Percentiles rank a stretch among this genome's conserved stretches.
Conservation (phyloP, 2,113 vertebrate genomes). For the Melanocharis versteri region DNA sequence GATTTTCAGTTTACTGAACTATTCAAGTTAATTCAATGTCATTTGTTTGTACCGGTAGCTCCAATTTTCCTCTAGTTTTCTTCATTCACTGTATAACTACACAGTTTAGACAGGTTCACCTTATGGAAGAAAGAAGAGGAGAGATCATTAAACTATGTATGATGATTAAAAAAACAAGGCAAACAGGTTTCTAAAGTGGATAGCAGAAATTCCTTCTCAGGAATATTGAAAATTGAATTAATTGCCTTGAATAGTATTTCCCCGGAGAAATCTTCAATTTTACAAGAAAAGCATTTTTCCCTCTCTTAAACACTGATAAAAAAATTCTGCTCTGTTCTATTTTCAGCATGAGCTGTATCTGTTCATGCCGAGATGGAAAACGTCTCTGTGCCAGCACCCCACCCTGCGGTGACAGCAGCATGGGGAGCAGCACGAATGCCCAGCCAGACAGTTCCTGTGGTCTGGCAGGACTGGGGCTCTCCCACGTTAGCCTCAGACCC, state of each 20-base stretch:
- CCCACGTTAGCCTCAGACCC: neutral
- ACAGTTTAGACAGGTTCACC: neutral
- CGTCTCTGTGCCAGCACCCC: neutral
- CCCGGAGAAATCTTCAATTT: neutral
- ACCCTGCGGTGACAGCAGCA: rapidly evolving
- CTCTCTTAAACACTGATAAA: neutral
- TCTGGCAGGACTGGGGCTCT: neutral
- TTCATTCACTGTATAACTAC: neutral
- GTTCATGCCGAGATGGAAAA: neutral
- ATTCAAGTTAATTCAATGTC: neutral
- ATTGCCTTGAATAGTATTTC: neutral
- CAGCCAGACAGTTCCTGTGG: rapidly evolving
- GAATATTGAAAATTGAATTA: neutral
- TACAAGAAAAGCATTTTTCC: neutral
- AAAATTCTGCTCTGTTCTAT: neutral
- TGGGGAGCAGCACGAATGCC: rapidly evolving
- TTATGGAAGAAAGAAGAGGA: neutral
- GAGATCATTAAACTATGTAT: neutral
- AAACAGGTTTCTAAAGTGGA: neutral
- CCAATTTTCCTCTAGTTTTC: neutral
- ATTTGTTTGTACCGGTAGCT: neutral
- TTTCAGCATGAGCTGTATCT: neutral
- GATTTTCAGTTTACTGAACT: neutral
- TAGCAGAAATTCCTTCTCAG: neutral
- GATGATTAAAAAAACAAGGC: neutral